Evolutionary conservation across 2,888 invertebrate species (phyloP).

Genomic region (Diarsia rubi): DNA sequence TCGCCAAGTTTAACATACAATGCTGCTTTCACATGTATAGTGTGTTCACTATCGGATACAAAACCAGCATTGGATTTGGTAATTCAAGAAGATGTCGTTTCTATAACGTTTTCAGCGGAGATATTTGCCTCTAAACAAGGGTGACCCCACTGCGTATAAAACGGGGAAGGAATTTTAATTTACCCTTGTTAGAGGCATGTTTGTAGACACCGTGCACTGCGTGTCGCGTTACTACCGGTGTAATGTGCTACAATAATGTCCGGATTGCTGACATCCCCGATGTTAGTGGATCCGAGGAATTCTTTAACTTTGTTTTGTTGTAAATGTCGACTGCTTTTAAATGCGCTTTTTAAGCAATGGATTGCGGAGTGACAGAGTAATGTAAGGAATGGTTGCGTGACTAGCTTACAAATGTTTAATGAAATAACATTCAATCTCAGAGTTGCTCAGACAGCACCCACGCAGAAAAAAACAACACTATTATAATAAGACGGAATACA

Average conservation of each 20-base stretch:
- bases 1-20: slow-evolving; percentile 20
- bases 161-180: slow-evolving; percentile 85
- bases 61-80: slow-evolving; percentile 20
- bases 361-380: slow-evolving; percentile 35
- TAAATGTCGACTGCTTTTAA: slow-evolving; percentile 43
- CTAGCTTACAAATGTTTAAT: neutral
- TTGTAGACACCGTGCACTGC: slow-evolving; percentile 67
- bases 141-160: slow-evolving; percentile 76
- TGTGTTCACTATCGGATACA: neutral
- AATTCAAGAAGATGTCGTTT: neutral
- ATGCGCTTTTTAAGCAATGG: slow-evolving; percentile 50
- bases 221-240: slow-evolving; percentile 63
- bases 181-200: slow-evolving; percentile 83
- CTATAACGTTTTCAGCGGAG: slow-evolving; percentile 37
- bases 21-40: neutral
- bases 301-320: slow-evolving; percentile 60
- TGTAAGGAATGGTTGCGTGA: slow-evolving; percentile 15
- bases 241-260: slow-evolving; percentile 71
- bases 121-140: slow-evolving; percentile 68
- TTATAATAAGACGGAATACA: neutral
- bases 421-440: neutral
- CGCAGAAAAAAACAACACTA: neutral
- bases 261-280: slow-evolving; percentile 52
- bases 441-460: neutral
- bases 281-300: slow-evolving; percentile 57